Percentiles rank a stretch among this genome's conserved stretches.
Conservation (phyloP, 2,113 vertebrate genomes). For the Eonycteris spelaea region DNA sequence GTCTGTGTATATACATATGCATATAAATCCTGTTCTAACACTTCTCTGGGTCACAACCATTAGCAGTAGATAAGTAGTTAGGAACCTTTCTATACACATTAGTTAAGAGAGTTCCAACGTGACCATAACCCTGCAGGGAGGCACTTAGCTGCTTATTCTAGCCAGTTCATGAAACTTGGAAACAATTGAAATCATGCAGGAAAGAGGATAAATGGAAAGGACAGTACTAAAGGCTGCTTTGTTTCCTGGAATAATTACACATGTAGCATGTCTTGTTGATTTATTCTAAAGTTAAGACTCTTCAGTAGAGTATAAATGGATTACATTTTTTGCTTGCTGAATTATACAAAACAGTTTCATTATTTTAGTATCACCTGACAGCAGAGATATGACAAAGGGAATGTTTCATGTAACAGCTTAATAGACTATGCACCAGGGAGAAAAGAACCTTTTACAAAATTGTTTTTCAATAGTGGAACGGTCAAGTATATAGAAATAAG, state of each 20-base stretch:
- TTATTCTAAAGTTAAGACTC: not conserved
- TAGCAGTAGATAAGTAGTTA: not conserved
- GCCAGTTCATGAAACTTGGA: not conserved
- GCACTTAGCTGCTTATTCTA: not conserved
- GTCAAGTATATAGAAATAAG: not conserved
- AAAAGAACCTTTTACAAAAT: not conserved
- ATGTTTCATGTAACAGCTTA: not conserved
- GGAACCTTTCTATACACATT: not conserved
- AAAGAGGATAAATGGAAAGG: slow-evolving; percentile 16
- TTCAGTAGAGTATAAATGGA: not conserved
- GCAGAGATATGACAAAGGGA: not conserved
- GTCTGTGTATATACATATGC: not conserved
- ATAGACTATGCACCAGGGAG: not conserved
- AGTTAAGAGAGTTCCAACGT: not conserved
- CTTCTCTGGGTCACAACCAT: not conserved
- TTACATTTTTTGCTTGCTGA: not conserved
- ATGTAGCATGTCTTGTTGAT: not conserved
- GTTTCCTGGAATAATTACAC: slow-evolving; percentile 27
- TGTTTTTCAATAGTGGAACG: not conserved
- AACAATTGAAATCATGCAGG: not conserved
- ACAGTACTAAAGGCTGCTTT: not conserved
- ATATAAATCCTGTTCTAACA: not conserved
- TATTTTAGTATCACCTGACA: slow-evolving; percentile 1
- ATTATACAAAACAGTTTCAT: not conserved
- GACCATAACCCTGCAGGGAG: not conserved